Conservation (phyloP, 2,797 vertebrate species). For the Carduelis carduelis region DNA sequence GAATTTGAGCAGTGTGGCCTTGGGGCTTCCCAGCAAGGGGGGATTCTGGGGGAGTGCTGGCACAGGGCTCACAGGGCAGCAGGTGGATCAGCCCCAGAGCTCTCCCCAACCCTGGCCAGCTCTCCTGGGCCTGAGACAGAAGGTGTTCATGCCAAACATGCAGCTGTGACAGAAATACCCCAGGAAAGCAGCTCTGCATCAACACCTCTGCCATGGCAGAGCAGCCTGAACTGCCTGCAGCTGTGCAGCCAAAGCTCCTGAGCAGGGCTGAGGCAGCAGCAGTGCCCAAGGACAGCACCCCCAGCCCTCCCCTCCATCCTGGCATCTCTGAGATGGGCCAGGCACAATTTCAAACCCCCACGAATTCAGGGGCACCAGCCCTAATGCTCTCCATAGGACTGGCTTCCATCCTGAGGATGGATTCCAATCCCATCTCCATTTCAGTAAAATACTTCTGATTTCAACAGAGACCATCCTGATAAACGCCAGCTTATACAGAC, state of each 20-base stretch:
- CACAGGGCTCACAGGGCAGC: fast-evolving
- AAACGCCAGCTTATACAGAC: neutral
- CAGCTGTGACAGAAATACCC: neutral
- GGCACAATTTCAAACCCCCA: neutral
- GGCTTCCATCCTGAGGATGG: neutral
- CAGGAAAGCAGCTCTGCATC: neutral
- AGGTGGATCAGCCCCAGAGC: neutral
- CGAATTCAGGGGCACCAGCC: neutral
- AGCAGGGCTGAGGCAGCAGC: neutral
- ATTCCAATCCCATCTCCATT: neutral
- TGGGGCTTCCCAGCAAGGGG: neutral
- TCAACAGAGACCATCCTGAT: neutral
- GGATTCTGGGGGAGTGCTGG: too few relatives aligned
- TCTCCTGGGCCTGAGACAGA: neutral
- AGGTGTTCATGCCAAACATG: fast-evolving
- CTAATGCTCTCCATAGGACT: neutral
- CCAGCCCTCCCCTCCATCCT: neutral
- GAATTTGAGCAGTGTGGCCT: neutral
- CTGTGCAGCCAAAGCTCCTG: neutral
- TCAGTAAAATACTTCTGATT: neutral
- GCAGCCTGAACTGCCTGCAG: neutral
- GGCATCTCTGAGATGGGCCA: neutral
- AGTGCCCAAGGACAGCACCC: neutral
- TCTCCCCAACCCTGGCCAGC: neutral
- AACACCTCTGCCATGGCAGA: neutral